These are phyloP conservation scores for Dallia pectoralis DNA, from an alignment of 2,797 vertebrate genomes.

Conservation along the genomic window DNA sequence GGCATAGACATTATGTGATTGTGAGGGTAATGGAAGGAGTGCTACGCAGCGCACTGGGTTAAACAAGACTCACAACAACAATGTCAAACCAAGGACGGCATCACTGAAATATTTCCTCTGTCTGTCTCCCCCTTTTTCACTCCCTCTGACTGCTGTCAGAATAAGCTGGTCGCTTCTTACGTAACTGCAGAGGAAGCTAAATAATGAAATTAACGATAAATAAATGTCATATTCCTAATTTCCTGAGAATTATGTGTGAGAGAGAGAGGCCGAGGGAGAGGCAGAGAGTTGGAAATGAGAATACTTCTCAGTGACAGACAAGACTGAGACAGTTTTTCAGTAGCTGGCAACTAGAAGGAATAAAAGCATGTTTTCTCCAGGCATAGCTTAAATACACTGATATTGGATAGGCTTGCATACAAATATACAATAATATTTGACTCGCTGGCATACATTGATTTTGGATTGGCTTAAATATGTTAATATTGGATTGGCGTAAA, in stretches of 20 bases:
- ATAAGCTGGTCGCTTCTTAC: background rate
- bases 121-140: background rate
- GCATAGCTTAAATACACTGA: constrained; percentile 39
- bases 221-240: constrained; percentile 4
- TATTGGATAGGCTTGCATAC: too few species aligned
- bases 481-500: too few species aligned
- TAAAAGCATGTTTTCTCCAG: constrained; percentile 44
- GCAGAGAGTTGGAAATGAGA: background rate
- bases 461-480: too few species aligned
- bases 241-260: background rate
- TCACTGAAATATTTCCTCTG: background rate
- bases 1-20: background rate
- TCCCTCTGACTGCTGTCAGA: background rate
- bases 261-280: background rate
- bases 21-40: background rate
- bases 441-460: too few species aligned
- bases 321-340: too few species aligned
- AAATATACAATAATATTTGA: too few species aligned
- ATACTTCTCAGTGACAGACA: constrained; percentile 18
- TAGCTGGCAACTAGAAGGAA: constrained; percentile 23
- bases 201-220: background rate
- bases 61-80: background rate
- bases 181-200: background rate
- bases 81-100: constrained; percentile 12
- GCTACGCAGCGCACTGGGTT: background rate